These are phyloP conservation scores for Hydropsyche betteni DNA, from an alignment of 2,888 invertebrate species.

Conservation along the genomic window DNA sequence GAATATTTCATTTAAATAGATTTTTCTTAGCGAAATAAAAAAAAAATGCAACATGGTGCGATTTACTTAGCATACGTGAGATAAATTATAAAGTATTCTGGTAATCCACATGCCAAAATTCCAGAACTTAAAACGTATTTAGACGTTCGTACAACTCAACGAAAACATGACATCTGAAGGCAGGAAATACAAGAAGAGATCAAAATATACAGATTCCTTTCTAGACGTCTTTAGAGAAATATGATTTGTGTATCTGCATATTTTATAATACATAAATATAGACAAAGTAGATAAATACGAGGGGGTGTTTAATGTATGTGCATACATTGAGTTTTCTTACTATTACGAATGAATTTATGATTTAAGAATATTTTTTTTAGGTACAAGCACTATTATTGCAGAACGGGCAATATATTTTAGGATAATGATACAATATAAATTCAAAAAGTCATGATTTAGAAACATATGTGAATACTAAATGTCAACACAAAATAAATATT, in stretches of 20 bases:
- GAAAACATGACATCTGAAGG: not conserved
- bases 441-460: conserved; percentile 51
- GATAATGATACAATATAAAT: conserved; percentile 45
- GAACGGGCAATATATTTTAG: conserved; percentile 48
- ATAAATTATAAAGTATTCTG: too few relatives aligned
- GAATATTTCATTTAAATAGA: too few relatives aligned
- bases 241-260: too few relatives aligned
- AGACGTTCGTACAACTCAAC: not conserved
- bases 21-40: too few relatives aligned
- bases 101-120: not conserved
- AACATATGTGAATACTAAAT: conserved; percentile 47
- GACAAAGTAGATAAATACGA: not conserved
- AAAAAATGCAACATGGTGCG: too few relatives aligned
- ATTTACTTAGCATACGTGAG: too few relatives aligned
- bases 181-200: too few relatives aligned
- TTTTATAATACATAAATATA: too few relatives aligned
- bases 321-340: conserved; percentile 12
- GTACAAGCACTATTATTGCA: conserved; percentile 51
- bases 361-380: conserved; percentile 31
- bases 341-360: conserved; percentile 24
- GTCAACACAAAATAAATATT: conserved; percentile 51
- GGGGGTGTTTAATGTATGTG: conserved; percentile 3
- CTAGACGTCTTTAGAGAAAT: too few relatives aligned
- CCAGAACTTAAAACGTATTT: not conserved
- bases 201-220: too few relatives aligned